phyloP scores from a whole-genome alignment of 1,140 invertebrate species.

The Goniozus legneri region DNA sequence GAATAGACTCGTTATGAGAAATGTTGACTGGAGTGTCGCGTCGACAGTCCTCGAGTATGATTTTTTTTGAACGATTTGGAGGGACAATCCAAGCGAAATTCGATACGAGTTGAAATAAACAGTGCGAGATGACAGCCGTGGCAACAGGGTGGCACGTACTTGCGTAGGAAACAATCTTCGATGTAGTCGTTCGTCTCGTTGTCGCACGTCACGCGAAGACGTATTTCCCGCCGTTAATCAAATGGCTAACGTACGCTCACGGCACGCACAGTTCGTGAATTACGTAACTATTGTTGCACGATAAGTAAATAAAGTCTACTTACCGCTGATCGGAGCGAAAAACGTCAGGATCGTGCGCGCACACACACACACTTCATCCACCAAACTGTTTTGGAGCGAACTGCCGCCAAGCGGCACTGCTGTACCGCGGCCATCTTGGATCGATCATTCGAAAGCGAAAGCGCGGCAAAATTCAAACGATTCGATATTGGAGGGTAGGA shows the following conservation, averaged over 20 bases:
- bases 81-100: background rate
- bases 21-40: background rate
- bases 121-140: constrained; percentile 28
- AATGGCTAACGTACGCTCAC: constrained; percentile 12
- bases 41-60: background rate
- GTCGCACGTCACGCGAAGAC: background rate
- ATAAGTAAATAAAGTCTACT: constrained; percentile 47
- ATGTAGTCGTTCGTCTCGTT: background rate
- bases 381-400: constrained; percentile 22
- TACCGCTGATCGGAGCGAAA: constrained; percentile 46
- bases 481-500: background rate
- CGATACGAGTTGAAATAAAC: constrained; percentile 39
- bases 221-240: constrained; percentile 25
- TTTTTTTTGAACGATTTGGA: background rate
- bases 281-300: constrained; percentile 47
- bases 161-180: constrained; percentile 37
- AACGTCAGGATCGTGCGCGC: constrained; percentile 43
- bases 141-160: constrained; percentile 25
- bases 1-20: background rate
- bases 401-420: constrained; percentile 32
- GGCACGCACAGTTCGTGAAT: constrained; percentile 28
- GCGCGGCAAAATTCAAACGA: constrained; percentile 11
- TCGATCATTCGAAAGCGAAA: constrained; percentile 19
- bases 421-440: constrained; percentile 30
- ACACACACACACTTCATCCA: constrained; percentile 30